Evolutionary conservation across 2,797 vertebrate genomes (phyloP).

Genomic region (Gymnodraco acuticeps): DNA sequence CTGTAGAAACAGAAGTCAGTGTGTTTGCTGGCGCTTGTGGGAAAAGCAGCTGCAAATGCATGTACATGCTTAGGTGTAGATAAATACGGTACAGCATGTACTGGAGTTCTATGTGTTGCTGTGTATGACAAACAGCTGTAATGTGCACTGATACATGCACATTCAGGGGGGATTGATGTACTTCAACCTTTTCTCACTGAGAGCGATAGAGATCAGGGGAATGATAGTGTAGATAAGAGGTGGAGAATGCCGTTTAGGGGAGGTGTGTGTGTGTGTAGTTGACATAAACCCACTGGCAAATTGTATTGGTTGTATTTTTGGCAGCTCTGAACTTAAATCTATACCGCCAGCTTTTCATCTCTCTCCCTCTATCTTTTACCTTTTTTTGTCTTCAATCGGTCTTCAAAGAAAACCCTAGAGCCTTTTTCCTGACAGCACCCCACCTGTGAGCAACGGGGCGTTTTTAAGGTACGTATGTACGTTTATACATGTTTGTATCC

Average conservation of each 20-base stretch:
- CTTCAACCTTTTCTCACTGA: constrained; percentile 50
- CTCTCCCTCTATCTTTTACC: constrained; percentile 61
- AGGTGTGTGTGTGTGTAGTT: constrained; percentile 43
- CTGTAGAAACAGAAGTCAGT: neutral
- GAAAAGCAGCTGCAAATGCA: constrained; percentile 16
- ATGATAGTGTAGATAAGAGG: constrained; percentile 26
- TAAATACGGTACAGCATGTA: neutral
- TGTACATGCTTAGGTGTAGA: neutral
- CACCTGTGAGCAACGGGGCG: constrained; percentile 60
- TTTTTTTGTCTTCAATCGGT: constrained; percentile 68
- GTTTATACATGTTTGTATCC: constrained; percentile 34
- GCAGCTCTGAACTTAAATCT: constrained; percentile 79
- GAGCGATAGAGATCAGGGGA: constrained; percentile 33
- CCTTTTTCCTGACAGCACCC: constrained; percentile 53
- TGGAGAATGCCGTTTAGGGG: constrained; percentile 8
- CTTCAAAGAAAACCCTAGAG: constrained; percentile 77
- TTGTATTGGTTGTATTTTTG: constrained; percentile 77
- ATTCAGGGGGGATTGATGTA: constrained; percentile 15
- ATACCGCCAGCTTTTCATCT: constrained; percentile 73
- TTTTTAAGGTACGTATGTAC: constrained; percentile 30
- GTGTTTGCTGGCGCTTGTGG: neutral
- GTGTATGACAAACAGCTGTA: constrained; percentile 10
- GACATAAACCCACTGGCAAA: constrained; percentile 77
- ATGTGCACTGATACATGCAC: constrained; percentile 27
- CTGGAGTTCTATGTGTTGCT: constrained; percentile 6